Evolutionary conservation across 2,113 vertebrate species (phyloP).

Genomic region (Dascyllus trimaculatus): DNA sequence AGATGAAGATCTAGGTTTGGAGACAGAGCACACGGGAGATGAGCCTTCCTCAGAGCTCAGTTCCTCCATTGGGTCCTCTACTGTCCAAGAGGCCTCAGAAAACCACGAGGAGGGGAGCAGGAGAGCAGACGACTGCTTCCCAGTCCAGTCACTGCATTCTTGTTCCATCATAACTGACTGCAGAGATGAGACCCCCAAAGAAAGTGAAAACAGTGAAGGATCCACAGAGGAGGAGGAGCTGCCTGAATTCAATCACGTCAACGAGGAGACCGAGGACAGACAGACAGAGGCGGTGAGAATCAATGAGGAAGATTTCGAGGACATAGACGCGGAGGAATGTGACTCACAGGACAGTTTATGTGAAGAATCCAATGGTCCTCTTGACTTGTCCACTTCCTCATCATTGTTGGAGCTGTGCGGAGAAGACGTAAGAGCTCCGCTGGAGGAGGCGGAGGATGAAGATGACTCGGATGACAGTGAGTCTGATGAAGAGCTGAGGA

Average conservation of each 20-base stretch:
- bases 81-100: conserved; percentile 73
- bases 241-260: conserved; percentile 83
- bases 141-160: conserved; percentile 68
- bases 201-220: conserved; percentile 70
- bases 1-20: conserved; percentile 81
- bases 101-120: conserved; percentile 61
- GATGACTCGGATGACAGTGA: conserved; percentile 95
- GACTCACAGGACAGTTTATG: conserved; percentile 89
- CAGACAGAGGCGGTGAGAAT: conserved; percentile 71
- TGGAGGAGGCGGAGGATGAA: conserved; percentile 89
- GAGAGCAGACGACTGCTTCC: conserved; percentile 68
- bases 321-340: conserved; percentile 89
- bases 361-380: conserved; percentile 63
- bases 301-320: conserved; percentile 85
- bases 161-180: conserved; percentile 71
- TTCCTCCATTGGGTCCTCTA: conserved; percentile 68
- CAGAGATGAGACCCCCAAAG: conserved; percentile 58
- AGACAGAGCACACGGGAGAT: conserved; percentile 82
- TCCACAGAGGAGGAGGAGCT: conserved; percentile 72
- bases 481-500: conserved; percentile 94
- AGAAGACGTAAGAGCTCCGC: conserved; percentile 72
- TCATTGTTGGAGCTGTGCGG: conserved; percentile 78
- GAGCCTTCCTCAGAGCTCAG: conserved; percentile 80
- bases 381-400: conserved; percentile 72
- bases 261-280: conserved; percentile 85